phyloP scores from a whole-genome alignment of 2,113 vertebrate genomes.

The Dolichallabes microphthalmus region DNA sequence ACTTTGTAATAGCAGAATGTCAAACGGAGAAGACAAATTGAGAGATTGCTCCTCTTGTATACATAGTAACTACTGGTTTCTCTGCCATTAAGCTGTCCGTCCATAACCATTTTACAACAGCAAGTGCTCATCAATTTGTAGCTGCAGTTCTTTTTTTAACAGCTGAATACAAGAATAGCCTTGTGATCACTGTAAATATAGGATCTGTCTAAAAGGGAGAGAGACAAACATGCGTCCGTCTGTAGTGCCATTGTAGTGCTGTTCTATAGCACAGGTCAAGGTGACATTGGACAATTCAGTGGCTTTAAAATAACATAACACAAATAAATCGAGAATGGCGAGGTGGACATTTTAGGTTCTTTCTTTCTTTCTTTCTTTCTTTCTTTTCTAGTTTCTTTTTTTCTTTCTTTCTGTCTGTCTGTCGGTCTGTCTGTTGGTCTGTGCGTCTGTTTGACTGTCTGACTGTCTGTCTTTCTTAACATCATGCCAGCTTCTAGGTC shows the following conservation, averaged over 20 bases:
- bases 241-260: background rate
- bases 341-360: too few relatives aligned
- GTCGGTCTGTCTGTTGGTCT: too few relatives aligned
- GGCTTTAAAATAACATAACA: background rate
- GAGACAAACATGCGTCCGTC: background rate
- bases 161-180: background rate
- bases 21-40: conserved; percentile 32
- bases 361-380: too few relatives aligned
- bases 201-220: background rate
- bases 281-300: background rate
- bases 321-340: too few relatives aligned
- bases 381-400: too few relatives aligned
- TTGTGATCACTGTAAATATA: conserved; percentile 15
- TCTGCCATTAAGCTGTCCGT: conserved; percentile 36
- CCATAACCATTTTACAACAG: conserved; percentile 32
- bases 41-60: conserved; percentile 1
- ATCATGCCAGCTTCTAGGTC: too few relatives aligned
- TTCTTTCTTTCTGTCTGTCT: too few relatives aligned
- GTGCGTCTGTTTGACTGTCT: too few relatives aligned
- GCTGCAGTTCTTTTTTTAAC: conserved; percentile 21
- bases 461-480: too few relatives aligned
- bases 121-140: conserved; percentile 11
- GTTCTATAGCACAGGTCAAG: background rate
- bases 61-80: background rate
- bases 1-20: conserved; percentile 29